Evolutionary conservation across 2,888 invertebrate genomes (phyloP), one percentile per base, ranked within the genome.

Genomic region (Bugulina stolonifera): DNA sequence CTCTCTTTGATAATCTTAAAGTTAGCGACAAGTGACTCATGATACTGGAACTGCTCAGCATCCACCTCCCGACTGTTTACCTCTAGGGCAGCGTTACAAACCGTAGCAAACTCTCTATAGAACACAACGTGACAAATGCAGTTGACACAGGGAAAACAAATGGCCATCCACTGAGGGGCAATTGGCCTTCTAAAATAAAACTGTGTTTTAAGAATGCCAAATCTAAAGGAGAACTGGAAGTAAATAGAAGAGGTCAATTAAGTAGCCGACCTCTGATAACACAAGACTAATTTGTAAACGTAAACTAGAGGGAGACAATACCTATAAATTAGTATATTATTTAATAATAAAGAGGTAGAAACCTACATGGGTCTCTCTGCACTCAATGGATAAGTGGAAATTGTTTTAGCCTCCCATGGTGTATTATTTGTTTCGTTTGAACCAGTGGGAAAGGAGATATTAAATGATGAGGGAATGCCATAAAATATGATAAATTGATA

Each of bases 41-140:
- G 97, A 82, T 97, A 97, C 77, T 94, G 92, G 71, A 90, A 89
- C 84, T 96, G 96, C 84, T 96, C 96, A 1, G 90, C 88, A 75
- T 90, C 89, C 79, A 97, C 93, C 76, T 96, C 89, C 78, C 91
- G 91, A 57, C 91, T 91, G 86, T 97, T 97, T 72, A 94, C 88
- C 81, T 93, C 92, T 55, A 97, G 86, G 0, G 94, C 96, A 2
- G 92, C 90, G 79, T 93, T 92, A 84, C 95, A 95, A 64, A 94
- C 90, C 75, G 91, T 90, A 77, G 95, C 89, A 86, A 97, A 94
- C 81, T 94, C 92, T 82, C 94, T 94, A 87, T 27, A 64, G 32
- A 10, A 55, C 18, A 55, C 10, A 52, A 52, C 22, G 52, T 52
- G 52, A 52, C 52, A 52, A 52, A 52, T 52, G 22, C 52, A 22